These are phyloP conservation scores for Terebella lapidaria DNA, from an alignment of 2,888 invertebrate species.

Conservation along the genomic window DNA sequence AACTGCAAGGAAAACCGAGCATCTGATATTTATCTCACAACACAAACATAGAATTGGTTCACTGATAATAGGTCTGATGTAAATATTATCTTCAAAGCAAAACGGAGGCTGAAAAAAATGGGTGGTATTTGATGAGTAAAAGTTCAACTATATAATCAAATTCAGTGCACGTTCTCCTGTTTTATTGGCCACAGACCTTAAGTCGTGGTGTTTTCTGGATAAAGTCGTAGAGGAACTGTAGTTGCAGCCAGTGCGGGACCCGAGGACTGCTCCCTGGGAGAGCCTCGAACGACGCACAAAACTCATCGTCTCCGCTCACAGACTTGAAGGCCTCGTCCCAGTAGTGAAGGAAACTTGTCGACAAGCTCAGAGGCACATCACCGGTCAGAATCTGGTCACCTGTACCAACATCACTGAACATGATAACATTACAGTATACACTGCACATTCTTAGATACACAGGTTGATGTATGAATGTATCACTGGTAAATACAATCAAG, in stretches of 20 bases:
- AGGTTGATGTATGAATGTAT: too few species aligned
- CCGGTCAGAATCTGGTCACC: conserved; percentile 38
- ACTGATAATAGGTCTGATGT: too few species aligned
- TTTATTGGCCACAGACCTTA: conserved; percentile 31
- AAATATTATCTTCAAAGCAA: too few species aligned
- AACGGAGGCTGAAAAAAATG: too few species aligned
- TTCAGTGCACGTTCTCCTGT: too few species aligned
- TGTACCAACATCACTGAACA: conserved; percentile 28
- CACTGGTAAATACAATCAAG: too few species aligned
- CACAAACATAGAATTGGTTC: too few species aligned
- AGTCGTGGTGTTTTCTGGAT: conserved; percentile 33
- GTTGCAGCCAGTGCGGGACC: conserved; percentile 8
- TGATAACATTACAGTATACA: background rate
- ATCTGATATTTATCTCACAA: too few species aligned
- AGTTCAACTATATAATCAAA: too few species aligned
- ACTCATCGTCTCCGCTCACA: conserved; percentile 25
- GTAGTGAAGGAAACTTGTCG: conserved; percentile 34
- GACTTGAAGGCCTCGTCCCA: conserved; percentile 31
- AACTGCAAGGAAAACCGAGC: too few species aligned
- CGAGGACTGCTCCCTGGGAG: conserved; percentile 13
- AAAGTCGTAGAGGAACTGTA: conserved; percentile 36
- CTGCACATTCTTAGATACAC: too few species aligned
- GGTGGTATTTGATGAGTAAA: too few species aligned
- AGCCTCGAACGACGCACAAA: conserved; percentile 18
- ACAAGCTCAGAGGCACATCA: conserved; percentile 35